A percentile compares a stretch with the other conserved stretches of the same genome.
Evolutionary conservation across 2,797 vertebrate species (phyloP).

Genomic region (Ptychadena robeensis): DNA sequence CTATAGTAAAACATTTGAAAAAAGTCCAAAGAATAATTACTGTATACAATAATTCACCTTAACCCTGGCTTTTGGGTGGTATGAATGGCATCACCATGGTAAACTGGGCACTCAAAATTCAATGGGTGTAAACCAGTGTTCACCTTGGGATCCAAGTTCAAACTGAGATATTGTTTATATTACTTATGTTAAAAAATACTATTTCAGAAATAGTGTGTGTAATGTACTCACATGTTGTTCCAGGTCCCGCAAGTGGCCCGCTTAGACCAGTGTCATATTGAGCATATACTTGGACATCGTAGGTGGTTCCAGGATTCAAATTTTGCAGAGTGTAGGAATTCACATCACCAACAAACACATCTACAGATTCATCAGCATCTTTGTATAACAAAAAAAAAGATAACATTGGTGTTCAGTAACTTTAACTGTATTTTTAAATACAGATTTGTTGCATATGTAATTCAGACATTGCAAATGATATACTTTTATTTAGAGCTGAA

Average conservation of each 20-base stretch:
- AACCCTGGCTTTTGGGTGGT: too few relatives aligned
- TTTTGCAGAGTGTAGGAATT: slow-evolving; percentile 90
- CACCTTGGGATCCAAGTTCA: too few relatives aligned
- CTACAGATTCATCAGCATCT: slow-evolving; percentile 82
- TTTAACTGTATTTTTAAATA: not conserved
- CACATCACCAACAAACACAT: slow-evolving; percentile 93
- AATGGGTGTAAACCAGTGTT: too few relatives aligned
- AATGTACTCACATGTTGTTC: slow-evolving; percentile 84
- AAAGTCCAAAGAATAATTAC: too few relatives aligned
- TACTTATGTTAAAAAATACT: too few relatives aligned
- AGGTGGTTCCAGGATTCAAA: slow-evolving; percentile 89
- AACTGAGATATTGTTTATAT: too few relatives aligned
- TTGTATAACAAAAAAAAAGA: slow-evolving; percentile 46
- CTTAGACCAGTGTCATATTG: slow-evolving; percentile 90
- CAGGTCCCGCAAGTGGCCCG: slow-evolving; percentile 82
- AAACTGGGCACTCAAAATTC: too few relatives aligned
- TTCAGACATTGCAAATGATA: not conserved
- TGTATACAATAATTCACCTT: too few relatives aligned
- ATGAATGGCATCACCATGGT: too few relatives aligned
- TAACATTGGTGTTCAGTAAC: not conserved
- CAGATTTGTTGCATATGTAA: not conserved
- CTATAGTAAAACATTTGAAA: too few relatives aligned
- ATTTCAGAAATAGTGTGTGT: too few relatives aligned
- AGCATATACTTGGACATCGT: slow-evolving; percentile 89
- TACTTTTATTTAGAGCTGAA: not conserved